Evolutionary conservation across 2,888 invertebrate species (phyloP), one percentile per base, ranked within the genome.

Genomic region (Periphyllus acericola): DNA sequence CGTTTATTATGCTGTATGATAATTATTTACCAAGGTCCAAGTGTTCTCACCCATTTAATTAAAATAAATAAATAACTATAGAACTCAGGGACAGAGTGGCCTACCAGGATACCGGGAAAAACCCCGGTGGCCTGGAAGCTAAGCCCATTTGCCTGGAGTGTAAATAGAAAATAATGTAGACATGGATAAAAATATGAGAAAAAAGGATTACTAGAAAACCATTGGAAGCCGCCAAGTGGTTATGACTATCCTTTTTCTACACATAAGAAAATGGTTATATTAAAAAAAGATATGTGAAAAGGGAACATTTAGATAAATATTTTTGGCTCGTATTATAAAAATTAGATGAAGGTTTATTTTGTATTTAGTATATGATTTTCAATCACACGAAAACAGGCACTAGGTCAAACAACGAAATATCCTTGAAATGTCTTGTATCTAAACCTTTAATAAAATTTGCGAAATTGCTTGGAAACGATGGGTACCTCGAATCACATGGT

Each of bases 401-500:
- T 72, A 89, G 89, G n/a, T 46, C 82, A n/a, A 66, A 89, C 52
- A 89, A 89, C 66, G 76, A 46, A 52, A 82, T 81, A 25, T 66
- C 89, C 34, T 87, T 36, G 6, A 36, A 36, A 36, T 36, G 36
- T 36, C 36, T 36, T 36, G 36, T 36, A 36, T 36, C 36, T 90
- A 36, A 75, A 89, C 90, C 90, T 19, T 72, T 90, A 52, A 89
- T 66, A n/a, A 88, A 80, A 25, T 90, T 90, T 89, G 83, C 89
- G 5, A 90, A 90, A 89, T 74, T 90, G 5, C 81, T 89, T 60
- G 90, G 90, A 11, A 89, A 89, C 75, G 88, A 89, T 84, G 90
- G 90, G 25, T 85, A 76, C 89, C 84, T 90, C 74, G 86, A 83
- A 46, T 72, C 40, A 34, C 89, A 90, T 76, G 68, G n/a, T 74